These are phyloP conservation scores for Monopis laevigella DNA, from an alignment of 2,888 invertebrate species.

Conservation along the genomic window DNA sequence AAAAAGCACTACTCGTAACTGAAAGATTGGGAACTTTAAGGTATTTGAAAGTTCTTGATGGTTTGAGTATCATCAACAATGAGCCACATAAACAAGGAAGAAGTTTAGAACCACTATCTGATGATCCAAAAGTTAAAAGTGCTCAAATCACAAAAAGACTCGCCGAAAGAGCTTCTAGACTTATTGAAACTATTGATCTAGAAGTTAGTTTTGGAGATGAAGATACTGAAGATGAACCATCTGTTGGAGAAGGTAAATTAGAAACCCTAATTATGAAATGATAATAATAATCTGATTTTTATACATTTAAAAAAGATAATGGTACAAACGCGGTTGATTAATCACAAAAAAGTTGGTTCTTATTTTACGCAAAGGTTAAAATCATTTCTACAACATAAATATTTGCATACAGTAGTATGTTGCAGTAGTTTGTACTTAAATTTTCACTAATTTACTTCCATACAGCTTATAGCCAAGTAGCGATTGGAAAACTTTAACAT, in stretches of 20 bases:
- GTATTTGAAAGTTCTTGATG: conserved; percentile 41
- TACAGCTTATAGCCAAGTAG: no score
- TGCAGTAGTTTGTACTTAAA: no score
- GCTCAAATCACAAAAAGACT: conserved; percentile 41
- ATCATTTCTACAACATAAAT: no score
- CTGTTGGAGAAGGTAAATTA: conserved; percentile 22
- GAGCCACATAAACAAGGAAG: conserved; percentile 36
- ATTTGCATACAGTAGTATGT: no score
- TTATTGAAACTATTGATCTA: conserved; percentile 41
- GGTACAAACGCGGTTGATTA: no score
- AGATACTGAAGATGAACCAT: conserved; percentile 26
- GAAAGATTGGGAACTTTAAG: conserved; percentile 41
- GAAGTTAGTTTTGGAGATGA: conserved; percentile 42
- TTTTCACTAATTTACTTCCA: no score
- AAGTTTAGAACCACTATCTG: conserved; percentile 40
- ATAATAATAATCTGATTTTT: no score
- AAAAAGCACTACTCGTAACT: conserved; percentile 49
- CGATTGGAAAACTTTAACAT: no score
- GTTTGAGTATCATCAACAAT: conserved; percentile 44
- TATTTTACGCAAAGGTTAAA: no score
- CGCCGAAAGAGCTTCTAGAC: conserved; percentile 41
- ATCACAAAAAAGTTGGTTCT: no score
- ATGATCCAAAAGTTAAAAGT: conserved; percentile 37
- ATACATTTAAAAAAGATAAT: no score
- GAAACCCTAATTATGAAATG: no score